phyloP scores from a whole-genome alignment of 2,888 invertebrate species.

The Apodemia duryi region DNA sequence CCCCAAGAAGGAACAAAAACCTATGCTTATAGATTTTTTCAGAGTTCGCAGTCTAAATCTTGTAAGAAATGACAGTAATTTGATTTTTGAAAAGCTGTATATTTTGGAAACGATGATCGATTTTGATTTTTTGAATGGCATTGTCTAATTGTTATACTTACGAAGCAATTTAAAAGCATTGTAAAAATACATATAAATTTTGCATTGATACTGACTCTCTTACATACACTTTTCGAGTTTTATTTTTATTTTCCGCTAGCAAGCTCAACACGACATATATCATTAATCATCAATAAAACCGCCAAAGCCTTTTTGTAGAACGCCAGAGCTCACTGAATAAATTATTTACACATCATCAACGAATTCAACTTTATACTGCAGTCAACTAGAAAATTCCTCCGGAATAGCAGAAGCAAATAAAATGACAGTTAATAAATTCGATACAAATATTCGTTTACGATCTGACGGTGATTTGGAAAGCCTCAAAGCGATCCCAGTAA shows the following conservation, averaged over 20 bases:
- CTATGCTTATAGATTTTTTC: too few species aligned
- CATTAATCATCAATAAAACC: slow-evolving; percentile 43
- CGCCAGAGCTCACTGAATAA: slow-evolving; percentile 41
- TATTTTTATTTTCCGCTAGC: slow-evolving; percentile 27
- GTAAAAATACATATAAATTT: background rate
- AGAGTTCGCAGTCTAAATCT: too few species aligned
- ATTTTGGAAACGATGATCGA: too few species aligned
- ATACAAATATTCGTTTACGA: slow-evolving; percentile 24
- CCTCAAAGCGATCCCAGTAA: slow-evolving; percentile 30
- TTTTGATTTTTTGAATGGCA: too few species aligned
- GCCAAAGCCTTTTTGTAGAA: slow-evolving; percentile 42
- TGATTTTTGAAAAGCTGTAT: too few species aligned
- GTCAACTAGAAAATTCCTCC: slow-evolving; percentile 8
- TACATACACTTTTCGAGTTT: background rate
- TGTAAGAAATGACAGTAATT: too few species aligned
- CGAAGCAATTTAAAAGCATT: too few species aligned
- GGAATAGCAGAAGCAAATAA: background rate
- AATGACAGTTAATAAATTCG: slow-evolving; percentile 20
- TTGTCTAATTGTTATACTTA: too few species aligned
- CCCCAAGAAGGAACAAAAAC: too few species aligned
- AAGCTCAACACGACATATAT: slow-evolving; percentile 41
- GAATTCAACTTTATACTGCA: slow-evolving; percentile 12
- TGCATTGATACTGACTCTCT: background rate
- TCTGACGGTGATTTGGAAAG: slow-evolving; percentile 27
- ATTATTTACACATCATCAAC: slow-evolving; percentile 25